These are phyloP conservation scores for Tupaia chinensis DNA, from an alignment of 2,113 vertebrate species.

Conservation along the genomic window DNA sequence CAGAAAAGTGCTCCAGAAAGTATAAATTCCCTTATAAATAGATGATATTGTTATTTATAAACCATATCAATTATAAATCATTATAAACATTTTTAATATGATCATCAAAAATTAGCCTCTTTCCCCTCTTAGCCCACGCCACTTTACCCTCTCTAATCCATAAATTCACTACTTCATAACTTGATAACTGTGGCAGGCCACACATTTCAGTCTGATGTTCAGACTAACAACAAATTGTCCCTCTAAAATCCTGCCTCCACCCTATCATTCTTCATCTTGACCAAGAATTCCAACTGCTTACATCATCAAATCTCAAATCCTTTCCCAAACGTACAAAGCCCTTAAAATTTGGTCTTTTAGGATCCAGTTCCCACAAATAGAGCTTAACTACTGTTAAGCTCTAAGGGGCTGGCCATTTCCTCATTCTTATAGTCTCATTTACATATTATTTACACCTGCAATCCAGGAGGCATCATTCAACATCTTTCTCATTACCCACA, in stretches of 20 bases:
- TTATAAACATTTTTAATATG: background rate
- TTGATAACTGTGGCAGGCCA: background rate
- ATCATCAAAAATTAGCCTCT: background rate
- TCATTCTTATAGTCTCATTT: no score
- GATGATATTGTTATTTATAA: background rate
- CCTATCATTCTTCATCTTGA: background rate
- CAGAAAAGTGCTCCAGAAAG: slow-evolving; percentile 11
- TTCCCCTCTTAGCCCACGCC: background rate
- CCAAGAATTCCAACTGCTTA: background rate
- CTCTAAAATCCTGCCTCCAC: background rate
- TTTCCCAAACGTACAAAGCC: background rate
- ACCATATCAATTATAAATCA: background rate
- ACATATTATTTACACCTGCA: background rate
- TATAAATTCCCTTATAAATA: background rate
- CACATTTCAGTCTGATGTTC: background rate
- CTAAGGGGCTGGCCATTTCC: no score
- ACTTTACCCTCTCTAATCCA: background rate
- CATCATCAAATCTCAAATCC: background rate
- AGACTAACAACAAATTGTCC: background rate
- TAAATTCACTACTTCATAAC: background rate
- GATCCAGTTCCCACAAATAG: no score
- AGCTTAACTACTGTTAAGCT: no score
- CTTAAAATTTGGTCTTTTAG: background rate
- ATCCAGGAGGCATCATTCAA: background rate
- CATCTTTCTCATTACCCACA: background rate